Evolutionary conservation across 2,888 invertebrate species (phyloP), one percentile per base, ranked within the genome.

Genomic region (Rhamphomyia laevipes): DNA sequence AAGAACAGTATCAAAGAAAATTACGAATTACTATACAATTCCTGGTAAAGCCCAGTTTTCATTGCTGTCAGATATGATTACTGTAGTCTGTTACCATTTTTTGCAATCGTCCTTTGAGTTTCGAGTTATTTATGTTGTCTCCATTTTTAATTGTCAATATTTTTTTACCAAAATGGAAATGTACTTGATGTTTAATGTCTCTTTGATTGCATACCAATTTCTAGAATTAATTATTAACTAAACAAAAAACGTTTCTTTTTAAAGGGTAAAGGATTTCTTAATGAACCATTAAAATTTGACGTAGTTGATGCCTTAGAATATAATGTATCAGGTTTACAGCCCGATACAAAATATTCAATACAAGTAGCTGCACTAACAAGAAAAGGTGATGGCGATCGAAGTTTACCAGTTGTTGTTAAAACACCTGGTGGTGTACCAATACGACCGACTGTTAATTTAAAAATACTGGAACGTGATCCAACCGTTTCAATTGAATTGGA

Each of bases 291-390:
- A 74, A 81, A 86, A 57, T 86, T 83, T 62, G 89, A 92, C 68
- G 86, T 92, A 17, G 80, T 86, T 60, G 88, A 89, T 61, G 85
- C 86, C 46, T 67, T 86, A 50, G 86, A 90, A 64, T 77, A 85
- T 59, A 91, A 90, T 66, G 82, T 95, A 46, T 84, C 86, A 13
- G 89, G 87, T 13, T 76, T 99, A 42, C 92, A 95, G 68, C 95
- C 99, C 4, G 95, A 97, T 64, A 94, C 97, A 1, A 81, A 82
- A 59, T 99, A 99, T 73, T 84, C 84, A 48, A 84, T 95, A 51
- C 90, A 93, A 74, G 93, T 97, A 51, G 94, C 94, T 1, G 99
- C 96, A 1, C 76, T 96, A 53, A 99, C 97, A 4, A 78, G 94
- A 54, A 93, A 93, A 70, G 99, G 99, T 41, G 97, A 99, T 68